Base-by-base conservation (phyloP, 2,113 vertebrate species). In the Eulemur macaco region DNA sequence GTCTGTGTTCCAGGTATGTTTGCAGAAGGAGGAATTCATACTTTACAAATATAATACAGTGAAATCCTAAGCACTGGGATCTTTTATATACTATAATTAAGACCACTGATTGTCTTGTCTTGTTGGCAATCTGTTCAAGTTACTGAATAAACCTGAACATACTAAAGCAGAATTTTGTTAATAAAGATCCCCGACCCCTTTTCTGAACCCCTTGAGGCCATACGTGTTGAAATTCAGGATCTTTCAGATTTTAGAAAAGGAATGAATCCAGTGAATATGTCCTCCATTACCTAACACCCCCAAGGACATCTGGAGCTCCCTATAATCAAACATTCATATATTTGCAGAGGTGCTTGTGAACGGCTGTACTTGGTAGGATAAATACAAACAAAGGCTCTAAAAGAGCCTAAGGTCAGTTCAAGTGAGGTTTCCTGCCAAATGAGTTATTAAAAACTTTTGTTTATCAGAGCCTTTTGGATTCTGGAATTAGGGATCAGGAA, bases 161-260 rank as follows among this genome's bases (percentile, higher is more conserved):
- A 50, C 23, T 25, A 69, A 77, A 91, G 23, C n/a, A 42, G 18
- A 13, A 47, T 89, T 91, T 90, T 94, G 47, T 77, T 89, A 18
- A 8, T 54, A 58, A 0, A 78, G 60, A 83, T 83, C 18, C 25
- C 86, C 42, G 31, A 47, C 54, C 42, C n/a, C 15, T 83, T 85
- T 91, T 69, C 63, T 68, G 56, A 88, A 47, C 34, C 34, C 78
- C 68, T 64, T 39, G 56, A 87, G 42, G n/a, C n/a, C 31, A 15
- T 68, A 13, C 84, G 42, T 66, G 39, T 86, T 94, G 74, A 97
- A 93, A 89, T 54, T 27, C 10, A 50, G 47, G 12, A 39, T 15
- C 15, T 58, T 86, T 78, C 23, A 64, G 37, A 66, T 86, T 95
- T 96, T 47, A 89, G 64, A 94, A 93, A 76, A 69, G 17, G 14